Conservation (phyloP, 2,888 invertebrate species). For the Ferrisia virgata region DNA sequence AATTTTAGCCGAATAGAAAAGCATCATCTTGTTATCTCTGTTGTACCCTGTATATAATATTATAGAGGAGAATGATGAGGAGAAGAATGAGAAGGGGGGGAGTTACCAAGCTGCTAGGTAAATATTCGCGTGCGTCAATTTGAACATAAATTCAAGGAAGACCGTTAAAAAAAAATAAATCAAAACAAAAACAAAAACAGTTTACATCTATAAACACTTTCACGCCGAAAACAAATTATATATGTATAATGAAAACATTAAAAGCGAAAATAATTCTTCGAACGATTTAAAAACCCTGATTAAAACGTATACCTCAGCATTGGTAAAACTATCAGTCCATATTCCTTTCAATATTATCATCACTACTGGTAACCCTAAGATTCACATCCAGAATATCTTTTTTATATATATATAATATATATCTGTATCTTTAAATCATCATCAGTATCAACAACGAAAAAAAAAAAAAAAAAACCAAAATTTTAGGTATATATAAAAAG, state of each 20-base stretch:
- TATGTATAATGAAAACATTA: background rate
- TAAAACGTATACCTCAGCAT: slow-evolving; percentile 13
- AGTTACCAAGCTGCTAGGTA: background rate
- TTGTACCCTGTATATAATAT: slow-evolving; percentile 14
- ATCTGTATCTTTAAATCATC: too few relatives aligned
- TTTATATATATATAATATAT: background rate
- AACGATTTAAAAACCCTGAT: slow-evolving; percentile 14
- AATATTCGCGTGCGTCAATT: background rate
- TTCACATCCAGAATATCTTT: background rate
- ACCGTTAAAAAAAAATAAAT: background rate
- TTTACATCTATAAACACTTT: background rate
- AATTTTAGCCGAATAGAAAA: background rate
- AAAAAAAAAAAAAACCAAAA: too few relatives aligned
- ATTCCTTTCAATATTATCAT: slow-evolving; percentile 1
- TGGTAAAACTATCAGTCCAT: slow-evolving; percentile 15
- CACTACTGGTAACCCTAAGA: slow-evolving; percentile 28
- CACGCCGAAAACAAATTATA: background rate
- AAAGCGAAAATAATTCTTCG: background rate
- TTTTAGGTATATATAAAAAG: background rate
- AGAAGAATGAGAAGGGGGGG: background rate
- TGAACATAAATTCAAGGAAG: slow-evolving; percentile 23
- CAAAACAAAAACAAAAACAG: too few relatives aligned
- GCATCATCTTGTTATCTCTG: background rate
- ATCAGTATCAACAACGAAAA: background rate
- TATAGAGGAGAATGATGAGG: background rate